Conservation (phyloP, 2,888 invertebrate species). For the Zygothrica quintamaculata region DNA sequence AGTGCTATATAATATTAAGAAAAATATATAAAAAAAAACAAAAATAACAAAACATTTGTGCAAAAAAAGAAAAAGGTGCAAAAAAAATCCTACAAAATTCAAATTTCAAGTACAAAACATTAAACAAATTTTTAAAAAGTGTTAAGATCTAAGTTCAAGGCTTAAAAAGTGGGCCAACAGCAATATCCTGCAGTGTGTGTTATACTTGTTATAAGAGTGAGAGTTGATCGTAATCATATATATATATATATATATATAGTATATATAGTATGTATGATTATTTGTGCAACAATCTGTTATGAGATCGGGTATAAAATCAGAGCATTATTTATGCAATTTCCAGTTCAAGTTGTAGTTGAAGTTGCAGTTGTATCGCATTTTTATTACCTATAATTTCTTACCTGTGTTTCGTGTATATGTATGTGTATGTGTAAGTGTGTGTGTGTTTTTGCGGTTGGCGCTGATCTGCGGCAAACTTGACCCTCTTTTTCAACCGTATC, state of each 20-base stretch:
- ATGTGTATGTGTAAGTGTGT: too few species aligned
- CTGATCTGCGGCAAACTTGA: slow-evolving; percentile 70
- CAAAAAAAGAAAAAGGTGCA: background rate
- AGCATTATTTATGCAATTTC: slow-evolving; percentile 25
- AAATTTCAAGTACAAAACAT: slow-evolving; percentile 1
- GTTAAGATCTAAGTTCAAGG: slow-evolving; percentile 51
- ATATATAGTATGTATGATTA: background rate
- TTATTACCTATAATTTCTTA: slow-evolving; percentile 48
- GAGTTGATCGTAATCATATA: background rate
- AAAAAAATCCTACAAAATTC: slow-evolving; percentile 15
- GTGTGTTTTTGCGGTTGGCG: slow-evolving; percentile 38
- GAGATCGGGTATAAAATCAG: background rate
- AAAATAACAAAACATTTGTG: too few species aligned
- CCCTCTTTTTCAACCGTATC: slow-evolving; percentile 63
- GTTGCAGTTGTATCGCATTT: slow-evolving; percentile 28
- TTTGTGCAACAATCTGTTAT: background rate
- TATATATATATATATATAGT: background rate
- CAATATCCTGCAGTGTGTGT: slow-evolving; percentile 7
- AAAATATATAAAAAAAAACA: background rate
- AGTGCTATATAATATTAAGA: slow-evolving; percentile 1
- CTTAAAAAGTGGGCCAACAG: slow-evolving; percentile 29
- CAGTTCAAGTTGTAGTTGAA: slow-evolving; percentile 24
- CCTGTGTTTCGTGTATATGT: slow-evolving; percentile 20
- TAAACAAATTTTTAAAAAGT: background rate
- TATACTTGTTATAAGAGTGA: slow-evolving; percentile 21